Evolutionary conservation across 2,113 vertebrate genomes (phyloP).

Genomic region (Lonchura striata): DNA sequence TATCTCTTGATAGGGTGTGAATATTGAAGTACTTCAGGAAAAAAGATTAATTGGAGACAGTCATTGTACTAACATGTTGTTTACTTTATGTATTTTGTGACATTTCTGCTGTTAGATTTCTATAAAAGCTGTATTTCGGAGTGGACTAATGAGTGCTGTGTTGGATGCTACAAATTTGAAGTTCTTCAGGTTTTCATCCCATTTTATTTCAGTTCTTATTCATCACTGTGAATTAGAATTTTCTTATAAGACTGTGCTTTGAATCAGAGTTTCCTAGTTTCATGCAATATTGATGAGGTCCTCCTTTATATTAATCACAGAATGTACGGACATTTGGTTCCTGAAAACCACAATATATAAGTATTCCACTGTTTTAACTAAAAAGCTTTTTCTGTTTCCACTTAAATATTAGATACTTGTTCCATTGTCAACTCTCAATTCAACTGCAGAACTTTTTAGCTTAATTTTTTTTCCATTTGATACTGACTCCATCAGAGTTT

Average conservation of each 20-base stretch:
- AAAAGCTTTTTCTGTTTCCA: background rate
- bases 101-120: background rate
- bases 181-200: background rate
- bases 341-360: background rate
- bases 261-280: background rate
- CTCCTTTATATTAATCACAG: background rate
- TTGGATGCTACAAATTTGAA: background rate
- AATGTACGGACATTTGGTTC: background rate
- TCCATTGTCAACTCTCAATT: background rate
- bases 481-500: background rate
- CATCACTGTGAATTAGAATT: background rate
- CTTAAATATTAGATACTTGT: background rate
- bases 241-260: background rate
- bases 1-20: background rate
- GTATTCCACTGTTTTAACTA: background rate
- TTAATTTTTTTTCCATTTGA: background rate
- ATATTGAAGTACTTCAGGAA: background rate
- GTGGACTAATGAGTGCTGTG: background rate
- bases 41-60: rapidly evolving
- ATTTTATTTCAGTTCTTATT: background rate
- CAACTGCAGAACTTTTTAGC: background rate
- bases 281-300: background rate
- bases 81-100: background rate
- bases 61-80: background rate
- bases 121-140: background rate